Base-by-base conservation (phyloP, 2,888 invertebrate species). In the Sarcophaga variegata region DNA sequence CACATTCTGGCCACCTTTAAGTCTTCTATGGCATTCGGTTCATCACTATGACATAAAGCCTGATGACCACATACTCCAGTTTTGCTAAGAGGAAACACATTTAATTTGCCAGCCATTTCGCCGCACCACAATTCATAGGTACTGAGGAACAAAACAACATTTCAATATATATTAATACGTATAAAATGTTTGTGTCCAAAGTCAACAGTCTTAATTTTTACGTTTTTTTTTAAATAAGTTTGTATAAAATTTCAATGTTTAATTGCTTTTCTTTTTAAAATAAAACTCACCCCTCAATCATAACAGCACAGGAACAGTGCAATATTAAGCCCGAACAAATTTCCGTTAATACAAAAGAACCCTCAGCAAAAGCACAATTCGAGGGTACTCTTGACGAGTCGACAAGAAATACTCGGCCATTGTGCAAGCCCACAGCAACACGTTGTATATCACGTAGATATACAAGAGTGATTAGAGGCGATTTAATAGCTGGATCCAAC, bases 111-210 rank as follows among this genome's bases (percentile, higher is more conserved):
- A 85, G 95, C 95, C 49, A 95, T 95, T 90, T 98, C 98, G 0
- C 98, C 98, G 89, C 97, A 97, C 98, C 98, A 99, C 20, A 98
- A 93, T 92, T 97, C 97, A 90, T 96, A 95, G 2, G 90, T 90
- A 5, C 96, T 96, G 10, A 64, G 71, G 25, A 37, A 37, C 10
- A 37, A 8, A 10, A 37, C 10, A 10, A 37, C 8, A 37, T 37
- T 10, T 1, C 8, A 37, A 6, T 6, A 27, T 6, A 6, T 1
- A 27, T 27, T 27, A 27, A 27, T 6, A 27, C 27, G 27, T 0
- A 27, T 14, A 20, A 47, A 69, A 62, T 59, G 14, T 54, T 20
- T 75, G 62, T 62, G 27, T 75, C 4, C 25, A 37, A 37, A 37
- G 37, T 37, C 37, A 37, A 37, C 37, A 10, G 37, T 37, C 37